These are phyloP conservation scores for Struthidea cinerea DNA, from an alignment of 2,113 vertebrate species.

Conservation along the genomic window DNA sequence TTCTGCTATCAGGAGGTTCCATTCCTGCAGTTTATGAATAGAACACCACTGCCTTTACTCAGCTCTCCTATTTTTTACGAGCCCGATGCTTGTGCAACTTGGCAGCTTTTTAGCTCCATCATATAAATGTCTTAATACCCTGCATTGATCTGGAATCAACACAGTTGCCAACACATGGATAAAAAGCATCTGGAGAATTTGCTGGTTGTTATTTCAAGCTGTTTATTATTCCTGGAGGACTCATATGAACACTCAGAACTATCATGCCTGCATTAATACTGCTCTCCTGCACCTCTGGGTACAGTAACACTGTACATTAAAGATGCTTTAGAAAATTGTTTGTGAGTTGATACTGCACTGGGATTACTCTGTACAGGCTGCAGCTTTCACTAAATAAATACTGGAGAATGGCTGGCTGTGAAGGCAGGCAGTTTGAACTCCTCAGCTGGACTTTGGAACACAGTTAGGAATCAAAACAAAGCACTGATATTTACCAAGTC, in stretches of 20 bases:
- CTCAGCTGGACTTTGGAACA: neutral
- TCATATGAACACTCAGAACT: neutral
- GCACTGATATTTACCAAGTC: neutral
- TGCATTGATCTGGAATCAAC: conserved; percentile 50
- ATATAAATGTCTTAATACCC: conserved; percentile 37
- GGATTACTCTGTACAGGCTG: neutral
- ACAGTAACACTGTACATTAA: conserved; percentile 17
- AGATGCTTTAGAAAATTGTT: conserved; percentile 50
- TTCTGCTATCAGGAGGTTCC: neutral
- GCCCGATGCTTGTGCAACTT: neutral
- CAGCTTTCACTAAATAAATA: conserved; percentile 27
- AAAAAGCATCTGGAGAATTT: conserved; percentile 47
- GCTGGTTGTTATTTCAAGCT: conserved; percentile 52
- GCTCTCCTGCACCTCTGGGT: conserved; percentile 41
- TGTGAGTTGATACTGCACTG: conserved; percentile 10
- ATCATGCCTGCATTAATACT: neutral
- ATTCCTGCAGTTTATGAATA: neutral
- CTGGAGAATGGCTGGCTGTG: neutral
- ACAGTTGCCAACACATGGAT: neutral
- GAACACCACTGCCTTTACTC: neutral
- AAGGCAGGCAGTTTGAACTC: neutral
- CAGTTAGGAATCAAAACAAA: neutral
- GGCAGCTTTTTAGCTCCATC: conserved; percentile 21
- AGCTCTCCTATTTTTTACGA: neutral
- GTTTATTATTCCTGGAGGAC: conserved; percentile 56